Evolutionary conservation across 2,888 invertebrate genomes (phyloP), one percentile per base, ranked within the genome.

Genomic region (Scaptomyza cyrtandrae): DNA sequence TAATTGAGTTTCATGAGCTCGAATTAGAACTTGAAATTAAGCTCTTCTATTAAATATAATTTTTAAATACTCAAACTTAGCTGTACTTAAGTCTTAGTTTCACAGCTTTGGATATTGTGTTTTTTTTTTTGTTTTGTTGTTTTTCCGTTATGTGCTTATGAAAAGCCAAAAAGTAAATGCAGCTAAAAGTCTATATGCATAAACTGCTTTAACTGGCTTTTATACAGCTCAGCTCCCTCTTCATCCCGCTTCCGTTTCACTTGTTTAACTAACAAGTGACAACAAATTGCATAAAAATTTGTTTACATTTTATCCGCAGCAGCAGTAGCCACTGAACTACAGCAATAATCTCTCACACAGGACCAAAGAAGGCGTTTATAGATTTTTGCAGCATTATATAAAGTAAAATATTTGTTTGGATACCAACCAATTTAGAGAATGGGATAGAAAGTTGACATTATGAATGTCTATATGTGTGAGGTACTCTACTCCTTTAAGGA

Each of bases 281-380:
- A 82, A 71, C 69, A 88, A 83, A 86, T 83, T 88, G 83, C 60
- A 61, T 65, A 62, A 55, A 82, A 88, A 86, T 83, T 68, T 83
- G 88, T 83, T 83, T 77, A 70, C 80, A 65, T 57, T 83, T 57
- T 65, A 50, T 57, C 50, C 65, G 57, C 64, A 27, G 55, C 54
- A 41, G 53, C 29, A 29, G 54, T 52, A 43, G 54, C 37, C 31
- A 53, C 29, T 46, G 44, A 27, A 53, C 29, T 46, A 41, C 29
- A 53, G 33, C 44, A 37, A 62, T 59, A 52, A 53, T 57, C 48
- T 44, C 27, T 14, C 37, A n/a, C 37, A 14, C 35, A 50, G 49
- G 52, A 39, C 41, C 61, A 56, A 52, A 29, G 35, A 11, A 46
- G 43, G 64, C 70, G 61, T 48, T 82, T 87, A 74, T 86, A 74